Percentiles rank a stretch among this genome's conserved stretches.
Conservation (phyloP, 2,797 vertebrate species). For the Spheniscus humboldti region DNA sequence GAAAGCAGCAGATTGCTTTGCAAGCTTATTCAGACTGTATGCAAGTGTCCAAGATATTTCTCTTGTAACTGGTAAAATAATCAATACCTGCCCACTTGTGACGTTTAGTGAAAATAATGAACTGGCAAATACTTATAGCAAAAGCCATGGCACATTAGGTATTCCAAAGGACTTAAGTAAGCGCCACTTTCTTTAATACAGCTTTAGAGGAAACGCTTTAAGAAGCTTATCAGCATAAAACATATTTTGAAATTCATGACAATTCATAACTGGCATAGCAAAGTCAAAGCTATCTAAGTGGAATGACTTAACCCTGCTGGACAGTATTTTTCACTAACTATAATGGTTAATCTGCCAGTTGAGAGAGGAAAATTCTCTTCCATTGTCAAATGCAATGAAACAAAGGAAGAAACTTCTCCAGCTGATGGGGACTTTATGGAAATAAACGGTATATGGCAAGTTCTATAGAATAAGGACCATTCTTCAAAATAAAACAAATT, state of each 20-base stretch:
- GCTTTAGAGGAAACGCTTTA: neutral
- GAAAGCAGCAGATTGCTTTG: neutral
- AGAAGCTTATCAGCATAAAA: constrained; percentile 64
- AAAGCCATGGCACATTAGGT: neutral
- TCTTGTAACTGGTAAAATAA: neutral
- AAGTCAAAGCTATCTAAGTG: neutral
- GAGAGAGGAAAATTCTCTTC: neutral
- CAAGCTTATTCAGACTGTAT: neutral
- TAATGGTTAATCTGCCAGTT: neutral
- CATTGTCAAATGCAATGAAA: neutral
- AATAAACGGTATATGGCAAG: neutral
- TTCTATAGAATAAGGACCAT: neutral
- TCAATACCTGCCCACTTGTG: constrained; percentile 2
- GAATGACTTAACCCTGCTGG: neutral
- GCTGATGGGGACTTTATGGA: neutral
- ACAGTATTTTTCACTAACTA: neutral
- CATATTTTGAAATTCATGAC: constrained; percentile 52
- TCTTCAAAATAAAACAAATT: neutral
- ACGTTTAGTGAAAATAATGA: neutral
- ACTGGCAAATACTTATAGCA: neutral
- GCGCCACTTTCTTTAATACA: neutral
- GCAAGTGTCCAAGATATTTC: neutral
- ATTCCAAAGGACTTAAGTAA: constrained; percentile 40
- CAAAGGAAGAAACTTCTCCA: neutral
- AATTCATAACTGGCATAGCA: constrained; percentile 39